Evolutionary conservation across 2,113 vertebrate species (phyloP), one percentile per base, ranked within the genome.

Genomic region (Dipodomys ordii): DNA sequence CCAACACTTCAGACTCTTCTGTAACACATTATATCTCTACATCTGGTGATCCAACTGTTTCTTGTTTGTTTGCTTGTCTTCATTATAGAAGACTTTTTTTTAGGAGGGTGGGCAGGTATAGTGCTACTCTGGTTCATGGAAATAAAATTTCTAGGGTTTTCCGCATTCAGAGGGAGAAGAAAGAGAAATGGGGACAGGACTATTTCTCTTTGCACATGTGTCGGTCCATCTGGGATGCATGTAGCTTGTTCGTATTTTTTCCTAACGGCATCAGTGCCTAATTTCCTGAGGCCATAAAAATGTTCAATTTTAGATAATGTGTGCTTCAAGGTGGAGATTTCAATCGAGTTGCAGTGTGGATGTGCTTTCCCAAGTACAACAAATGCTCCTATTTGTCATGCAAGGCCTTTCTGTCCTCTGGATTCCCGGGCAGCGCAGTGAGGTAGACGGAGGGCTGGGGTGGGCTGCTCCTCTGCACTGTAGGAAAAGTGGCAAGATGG

Each of bases 401-500:
- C 53, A 94, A 91, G 3, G 18, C 64, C 60, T 62, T 67, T 95
- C 53, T 57, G 15, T 18, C 53, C 49, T 23, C 20, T 27, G 28
- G 88, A 9, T 67, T 49, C 87, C 15, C 35, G 80, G 92, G 73
- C 80, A 53, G 62, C 6, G 65, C 91, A 92, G 22, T 71, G 78
- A 39, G 53, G n/a, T 15, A 93, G 72, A 39, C 35, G 88, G 44
- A 27, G 87, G 94, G 88, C 95, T 93, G 91, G 92, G 93, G 90
- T 83, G 96, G 86, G 57, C 79, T 86, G 78, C 53, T 18, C 15
- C 79, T 76, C 49, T 96, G 78, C 77, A 93, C 60, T 84, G 78
- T 23, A 72, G 72, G 79, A 83, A 92, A 94, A 78, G 93, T 82
- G 69, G 49, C 94, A 96, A 96, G 88, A 83, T 73, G 96, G 83